Evolutionary conservation across 2,797 vertebrate genomes (phyloP).

Genomic region (Malurus leucopterus): DNA sequence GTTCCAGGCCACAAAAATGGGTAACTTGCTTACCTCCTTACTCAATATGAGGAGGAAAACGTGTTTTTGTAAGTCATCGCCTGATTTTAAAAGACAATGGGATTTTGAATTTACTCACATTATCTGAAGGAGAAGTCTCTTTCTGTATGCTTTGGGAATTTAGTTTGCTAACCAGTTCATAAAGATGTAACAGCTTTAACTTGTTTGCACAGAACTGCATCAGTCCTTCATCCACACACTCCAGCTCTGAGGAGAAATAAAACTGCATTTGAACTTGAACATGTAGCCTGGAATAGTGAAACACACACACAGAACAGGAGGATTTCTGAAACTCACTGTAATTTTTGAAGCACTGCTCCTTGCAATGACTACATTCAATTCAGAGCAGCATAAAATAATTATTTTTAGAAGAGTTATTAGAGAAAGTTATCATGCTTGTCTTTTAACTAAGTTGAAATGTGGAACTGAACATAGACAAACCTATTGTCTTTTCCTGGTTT

Average conservation of each 20-base stretch:
- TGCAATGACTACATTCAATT: not conserved
- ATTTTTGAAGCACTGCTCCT: not conserved
- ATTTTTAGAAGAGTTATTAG: not conserved
- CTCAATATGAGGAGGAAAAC: not conserved
- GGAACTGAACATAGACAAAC: not conserved
- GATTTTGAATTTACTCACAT: constrained; percentile 69
- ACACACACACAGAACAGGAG: not conserved
- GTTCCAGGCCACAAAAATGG: not conserved
- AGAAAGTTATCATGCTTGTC: not conserved
- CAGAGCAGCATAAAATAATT: not conserved
- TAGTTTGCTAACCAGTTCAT: constrained; percentile 82
- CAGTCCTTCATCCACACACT: constrained; percentile 84
- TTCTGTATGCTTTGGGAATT: constrained; percentile 65
- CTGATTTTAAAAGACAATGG: not conserved
- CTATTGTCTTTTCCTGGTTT: not conserved
- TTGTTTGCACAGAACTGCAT: constrained; percentile 86
- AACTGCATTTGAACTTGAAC: not conserved
- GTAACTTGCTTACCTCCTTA: not conserved
- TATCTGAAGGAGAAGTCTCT: constrained; percentile 49
- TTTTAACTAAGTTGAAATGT: not conserved
- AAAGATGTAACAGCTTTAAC: constrained; percentile 87
- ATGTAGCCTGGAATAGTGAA: not conserved
- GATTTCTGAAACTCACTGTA: not conserved
- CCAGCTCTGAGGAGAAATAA: constrained; percentile 75
- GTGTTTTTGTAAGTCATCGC: not conserved